Conservation (phyloP, 2,888 invertebrate genomes). For the Heliconius ethilla region DNA sequence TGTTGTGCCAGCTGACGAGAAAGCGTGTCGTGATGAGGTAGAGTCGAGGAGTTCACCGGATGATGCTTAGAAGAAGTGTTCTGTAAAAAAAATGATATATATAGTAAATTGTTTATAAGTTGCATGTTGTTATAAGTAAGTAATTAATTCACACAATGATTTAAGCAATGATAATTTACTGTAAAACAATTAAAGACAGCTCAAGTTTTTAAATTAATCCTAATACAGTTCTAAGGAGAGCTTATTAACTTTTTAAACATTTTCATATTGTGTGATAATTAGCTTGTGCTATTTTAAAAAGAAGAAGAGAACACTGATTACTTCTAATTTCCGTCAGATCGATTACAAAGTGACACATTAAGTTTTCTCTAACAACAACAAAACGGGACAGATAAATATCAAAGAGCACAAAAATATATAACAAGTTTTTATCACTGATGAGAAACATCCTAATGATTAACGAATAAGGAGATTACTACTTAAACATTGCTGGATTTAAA, state of each 20-base stretch:
- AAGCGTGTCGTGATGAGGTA: slow-evolving; percentile 84
- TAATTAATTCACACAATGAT: slow-evolving; percentile 18
- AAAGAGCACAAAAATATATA: neutral
- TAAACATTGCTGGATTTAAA: neutral
- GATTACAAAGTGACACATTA: neutral
- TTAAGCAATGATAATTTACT: slow-evolving; percentile 26
- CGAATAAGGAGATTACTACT: neutral
- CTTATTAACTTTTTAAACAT: neutral
- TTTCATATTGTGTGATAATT: neutral
- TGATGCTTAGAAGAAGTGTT: slow-evolving; percentile 93
- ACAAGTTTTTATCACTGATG: neutral
- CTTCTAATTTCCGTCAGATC: slow-evolving; percentile 25
- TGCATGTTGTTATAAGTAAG: neutral
- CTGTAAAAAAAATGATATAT: slow-evolving; percentile 70
- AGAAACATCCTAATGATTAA: neutral
- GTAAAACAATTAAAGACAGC: slow-evolving; percentile 45
- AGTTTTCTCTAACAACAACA: neutral
- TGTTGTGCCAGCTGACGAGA: slow-evolving; percentile 73
- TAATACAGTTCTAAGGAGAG: neutral
- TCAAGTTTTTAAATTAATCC: slow-evolving; percentile 44
- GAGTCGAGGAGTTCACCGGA: slow-evolving; percentile 85
- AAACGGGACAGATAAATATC: neutral
- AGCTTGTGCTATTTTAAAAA: neutral
- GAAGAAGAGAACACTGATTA: neutral
- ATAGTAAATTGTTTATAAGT: neutral